Evolutionary conservation across 1,140 invertebrate genomes (phyloP), one percentile per base, ranked within the genome.

Genomic region (Charaxes varanes): DNA sequence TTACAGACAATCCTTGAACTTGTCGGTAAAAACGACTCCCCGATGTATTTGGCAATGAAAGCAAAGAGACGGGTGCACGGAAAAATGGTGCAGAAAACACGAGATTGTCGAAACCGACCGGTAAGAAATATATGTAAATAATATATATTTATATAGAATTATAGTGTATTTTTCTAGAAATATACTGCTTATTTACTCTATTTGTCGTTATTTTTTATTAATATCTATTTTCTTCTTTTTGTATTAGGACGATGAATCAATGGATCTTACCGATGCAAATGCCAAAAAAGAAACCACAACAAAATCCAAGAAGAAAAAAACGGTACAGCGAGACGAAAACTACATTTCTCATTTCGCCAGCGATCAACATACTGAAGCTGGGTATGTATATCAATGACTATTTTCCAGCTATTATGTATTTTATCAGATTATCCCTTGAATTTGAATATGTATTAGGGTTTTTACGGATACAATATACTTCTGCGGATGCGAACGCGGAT

Each of bases 1-100:
- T 88, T 89, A 17, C 64, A 97, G 94, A 99, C 96, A 5, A 93
- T 99, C 59, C 97, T 99, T 85, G 97, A 99, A 85, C 87, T 98
- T 14, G 93, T 93, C 38, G 87, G 89, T 3, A 94, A 92, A 40
- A 89, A 91, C 36, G 94, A 94, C 47, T 93, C 92, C 0, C 81
- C 86, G 1, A 89, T 90, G 62, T 90, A 90, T 54, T 53, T 88
- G 32, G 86, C 90, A 0, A 93, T 93, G 92, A 92, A 93, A 74
- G 77, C 86, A 6, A 93, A 92, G 72, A 86, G 91, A 31, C 54
- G 62, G 6, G 55, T 47, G 56, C 85, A 44, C 82, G 89, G 66
- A 85, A 93, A 72, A 86, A 89, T 58, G 67, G 88, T 78, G 4
- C 56, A 74, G 30, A 76, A 74, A 43, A 49, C 56, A 6, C 51